Percentiles rank a stretch among this genome's conserved stretches.
Conservation (phyloP, 1,140 invertebrate species). For the Drosophila carrolli region DNA sequence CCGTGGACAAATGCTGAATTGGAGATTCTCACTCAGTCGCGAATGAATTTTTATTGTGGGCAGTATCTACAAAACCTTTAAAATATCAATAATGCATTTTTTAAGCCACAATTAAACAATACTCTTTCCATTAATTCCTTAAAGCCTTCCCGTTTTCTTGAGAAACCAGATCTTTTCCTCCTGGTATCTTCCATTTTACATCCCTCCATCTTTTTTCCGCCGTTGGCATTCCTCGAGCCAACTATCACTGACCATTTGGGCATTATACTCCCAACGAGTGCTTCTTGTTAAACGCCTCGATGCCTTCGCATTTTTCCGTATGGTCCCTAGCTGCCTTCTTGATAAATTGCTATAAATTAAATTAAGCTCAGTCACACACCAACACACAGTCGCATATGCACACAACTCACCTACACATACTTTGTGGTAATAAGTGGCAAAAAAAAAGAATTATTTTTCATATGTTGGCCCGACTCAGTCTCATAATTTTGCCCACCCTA, state of each 20-base stretch:
- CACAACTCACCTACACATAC: constrained; percentile 38
- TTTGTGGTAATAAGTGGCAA: constrained; percentile 57
- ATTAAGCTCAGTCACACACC: constrained; percentile 63
- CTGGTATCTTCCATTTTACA: background rate
- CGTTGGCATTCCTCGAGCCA: background rate
- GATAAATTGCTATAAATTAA: constrained; percentile 80
- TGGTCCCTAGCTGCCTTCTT: constrained; percentile 36
- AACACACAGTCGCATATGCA: constrained; percentile 23
- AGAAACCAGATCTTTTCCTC: background rate
- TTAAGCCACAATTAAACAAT: too few relatives aligned
- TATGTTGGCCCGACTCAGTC: constrained; percentile 50
- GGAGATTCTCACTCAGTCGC: too few relatives aligned
- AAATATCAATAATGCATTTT: background rate
- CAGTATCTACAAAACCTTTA: too few relatives aligned
- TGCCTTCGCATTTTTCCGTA: constrained; percentile 52
- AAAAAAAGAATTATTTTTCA: constrained; percentile 75
- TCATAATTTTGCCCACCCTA: constrained; percentile 60
- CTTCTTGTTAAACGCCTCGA: constrained; percentile 66
- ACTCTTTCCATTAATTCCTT: too few relatives aligned
- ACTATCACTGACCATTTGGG: constrained; percentile 14
- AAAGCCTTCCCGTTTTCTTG: background rate
- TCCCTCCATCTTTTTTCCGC: background rate
- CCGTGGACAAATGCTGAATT: too few relatives aligned
- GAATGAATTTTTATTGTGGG: too few relatives aligned
- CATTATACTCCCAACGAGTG: constrained; percentile 17